phyloP scores from a whole-genome alignment of 2,797 vertebrate genomes.

The Trematomus bernacchii region DNA sequence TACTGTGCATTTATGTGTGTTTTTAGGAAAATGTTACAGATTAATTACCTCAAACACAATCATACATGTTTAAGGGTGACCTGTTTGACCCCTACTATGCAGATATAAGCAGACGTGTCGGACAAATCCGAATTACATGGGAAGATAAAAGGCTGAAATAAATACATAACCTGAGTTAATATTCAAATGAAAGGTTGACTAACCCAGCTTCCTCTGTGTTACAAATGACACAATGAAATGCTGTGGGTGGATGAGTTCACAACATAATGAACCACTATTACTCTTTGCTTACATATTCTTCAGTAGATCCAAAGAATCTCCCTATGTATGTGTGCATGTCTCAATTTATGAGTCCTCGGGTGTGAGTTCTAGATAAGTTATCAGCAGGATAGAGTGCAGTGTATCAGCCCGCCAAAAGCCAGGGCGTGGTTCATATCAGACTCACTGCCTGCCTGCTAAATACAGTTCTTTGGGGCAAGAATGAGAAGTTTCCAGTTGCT shows the following conservation, averaged over 20 bases:
- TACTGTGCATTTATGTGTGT: neutral
- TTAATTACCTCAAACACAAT: constrained; percentile 1
- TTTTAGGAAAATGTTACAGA: neutral
- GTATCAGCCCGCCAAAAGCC: constrained; percentile 1
- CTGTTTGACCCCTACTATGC: neutral
- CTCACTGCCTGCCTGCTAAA: neutral
- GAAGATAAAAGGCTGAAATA: neutral
- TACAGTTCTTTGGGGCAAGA: neutral
- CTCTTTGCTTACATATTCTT: neutral
- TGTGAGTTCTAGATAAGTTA: neutral
- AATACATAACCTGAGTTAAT: neutral
- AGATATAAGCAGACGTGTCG: neutral
- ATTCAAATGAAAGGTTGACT: no score
- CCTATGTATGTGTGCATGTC: neutral
- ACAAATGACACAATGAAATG: neutral
- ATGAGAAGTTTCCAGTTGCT: constrained; percentile 1
- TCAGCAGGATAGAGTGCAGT: neutral
- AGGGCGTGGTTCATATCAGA: constrained; percentile 15
- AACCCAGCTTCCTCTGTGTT: neutral
- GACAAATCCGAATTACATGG: no score
- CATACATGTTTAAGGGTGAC: neutral
- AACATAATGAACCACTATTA: neutral
- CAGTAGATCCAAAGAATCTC: neutral
- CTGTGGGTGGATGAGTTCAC: neutral
- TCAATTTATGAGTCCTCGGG: neutral